These are phyloP conservation scores for Gonioctena quinquepunctata DNA, from an alignment of 1,140 invertebrate genomes.

Conservation along the genomic window DNA sequence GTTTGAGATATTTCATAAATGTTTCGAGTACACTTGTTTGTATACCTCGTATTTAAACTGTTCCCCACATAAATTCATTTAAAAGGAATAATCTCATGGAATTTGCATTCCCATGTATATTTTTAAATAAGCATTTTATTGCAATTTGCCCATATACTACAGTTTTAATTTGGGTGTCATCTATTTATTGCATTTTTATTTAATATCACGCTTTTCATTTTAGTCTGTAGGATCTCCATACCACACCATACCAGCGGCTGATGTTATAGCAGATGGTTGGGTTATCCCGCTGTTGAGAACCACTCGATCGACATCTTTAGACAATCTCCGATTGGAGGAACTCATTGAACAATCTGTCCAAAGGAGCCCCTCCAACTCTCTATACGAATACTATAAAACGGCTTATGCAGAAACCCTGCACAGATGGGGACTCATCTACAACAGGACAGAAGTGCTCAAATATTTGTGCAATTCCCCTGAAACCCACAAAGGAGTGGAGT, in stretches of 20 bases:
- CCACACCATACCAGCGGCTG: slow-evolving; percentile 86
- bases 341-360: slow-evolving; percentile 16
- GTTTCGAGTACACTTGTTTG: too few relatives aligned
- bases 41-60: too few relatives aligned
- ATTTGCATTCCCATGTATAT: too few relatives aligned
- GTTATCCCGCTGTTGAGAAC: slow-evolving; percentile 60
- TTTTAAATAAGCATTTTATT: too few relatives aligned
- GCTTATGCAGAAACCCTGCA: slow-evolving; percentile 89
- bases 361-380: slow-evolving; percentile 46
- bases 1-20: too few relatives aligned
- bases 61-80: too few relatives aligned
- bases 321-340: slow-evolving; percentile 64
- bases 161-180: too few relatives aligned
- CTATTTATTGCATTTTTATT: neutral
- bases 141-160: too few relatives aligned
- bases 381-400: slow-evolving; percentile 87
- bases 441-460: slow-evolving; percentile 81
- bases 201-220: neutral
- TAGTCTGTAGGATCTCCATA: slow-evolving; percentile 77
- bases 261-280: slow-evolving; percentile 80
- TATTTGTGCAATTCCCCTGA: slow-evolving; percentile 66
- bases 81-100: too few relatives aligned
- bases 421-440: slow-evolving; percentile 77
- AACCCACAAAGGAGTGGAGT: slow-evolving; percentile 72
- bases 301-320: slow-evolving; percentile 77